Evolutionary conservation across 1,140 invertebrate species (phyloP).

Genomic region (Mamestra configurata): DNA sequence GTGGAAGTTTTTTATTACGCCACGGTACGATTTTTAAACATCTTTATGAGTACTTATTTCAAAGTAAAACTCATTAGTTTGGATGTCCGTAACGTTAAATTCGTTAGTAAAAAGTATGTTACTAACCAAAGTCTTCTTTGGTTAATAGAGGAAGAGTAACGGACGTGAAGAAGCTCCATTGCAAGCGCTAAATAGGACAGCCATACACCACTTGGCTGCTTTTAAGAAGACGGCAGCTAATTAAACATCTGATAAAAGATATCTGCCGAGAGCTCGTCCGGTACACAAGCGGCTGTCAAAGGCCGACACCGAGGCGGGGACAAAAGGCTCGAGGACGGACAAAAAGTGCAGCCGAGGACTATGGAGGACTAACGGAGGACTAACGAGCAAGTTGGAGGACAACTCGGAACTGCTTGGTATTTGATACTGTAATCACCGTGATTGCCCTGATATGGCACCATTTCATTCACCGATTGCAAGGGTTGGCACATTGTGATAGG

Average conservation of each 20-base stretch:
- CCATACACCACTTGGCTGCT: background rate
- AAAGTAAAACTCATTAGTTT: background rate
- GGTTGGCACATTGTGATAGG: background rate
- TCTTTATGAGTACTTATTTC: constrained; percentile 21
- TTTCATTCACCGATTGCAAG: no score
- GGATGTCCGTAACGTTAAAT: background rate
- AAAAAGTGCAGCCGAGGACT: background rate
- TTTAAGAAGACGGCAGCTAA: background rate
- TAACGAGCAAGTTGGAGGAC: background rate
- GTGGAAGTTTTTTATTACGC: constrained; percentile 25
- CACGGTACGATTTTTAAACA: constrained; percentile 1
- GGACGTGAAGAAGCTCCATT: background rate
- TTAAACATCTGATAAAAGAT: background rate
- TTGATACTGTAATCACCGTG: no score
- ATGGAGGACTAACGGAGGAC: background rate
- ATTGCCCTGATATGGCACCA: no score
- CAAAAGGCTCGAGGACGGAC: background rate
- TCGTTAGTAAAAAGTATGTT: background rate
- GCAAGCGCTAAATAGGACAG: background rate
- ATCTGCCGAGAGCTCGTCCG: background rate
- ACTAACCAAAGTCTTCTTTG: background rate
- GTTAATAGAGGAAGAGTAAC: background rate
- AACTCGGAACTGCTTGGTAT: no score
- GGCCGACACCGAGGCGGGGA: background rate
- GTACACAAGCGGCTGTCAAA: background rate